Conservation (phyloP, 2,888 invertebrate genomes). For the Byasa hedistus region DNA sequence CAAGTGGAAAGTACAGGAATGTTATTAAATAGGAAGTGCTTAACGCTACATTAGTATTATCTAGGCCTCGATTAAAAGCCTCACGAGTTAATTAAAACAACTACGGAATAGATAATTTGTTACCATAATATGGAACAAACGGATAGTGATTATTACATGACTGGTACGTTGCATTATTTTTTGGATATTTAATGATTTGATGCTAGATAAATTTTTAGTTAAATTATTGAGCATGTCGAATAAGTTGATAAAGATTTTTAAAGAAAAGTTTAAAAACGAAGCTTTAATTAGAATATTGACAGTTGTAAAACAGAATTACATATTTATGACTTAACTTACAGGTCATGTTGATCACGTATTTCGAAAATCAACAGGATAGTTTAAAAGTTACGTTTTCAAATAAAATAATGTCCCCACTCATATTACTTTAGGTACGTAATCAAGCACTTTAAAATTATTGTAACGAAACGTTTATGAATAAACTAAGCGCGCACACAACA, state of each 20-base stretch:
- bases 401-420: too few relatives aligned
- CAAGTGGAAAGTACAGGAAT: constrained; percentile 18
- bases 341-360: too few relatives aligned
- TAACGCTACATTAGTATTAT: constrained; percentile 18
- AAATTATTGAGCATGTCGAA: not conserved
- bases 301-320: not conserved
- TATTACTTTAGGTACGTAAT: too few relatives aligned
- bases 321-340: too few relatives aligned
- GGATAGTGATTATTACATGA: constrained; percentile 16
- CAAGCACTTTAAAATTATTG: too few relatives aligned
- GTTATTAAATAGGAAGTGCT: constrained; percentile 16
- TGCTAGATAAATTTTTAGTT: not conserved
- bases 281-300: not conserved
- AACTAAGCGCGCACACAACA: too few relatives aligned
- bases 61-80: constrained; percentile 35
- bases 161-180: constrained; percentile 6
- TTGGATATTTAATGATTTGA: constrained; percentile 16
- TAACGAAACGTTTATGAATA: too few relatives aligned
- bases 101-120: constrained; percentile 37
- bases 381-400: too few relatives aligned
- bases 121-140: constrained; percentile 30
- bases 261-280: too few relatives aligned
- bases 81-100: constrained; percentile 47
- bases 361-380: too few relatives aligned
- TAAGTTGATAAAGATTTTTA: too few relatives aligned